phyloP scores from a whole-genome alignment of 2,113 vertebrate genomes.

The Microcebus tavaratra region DNA sequence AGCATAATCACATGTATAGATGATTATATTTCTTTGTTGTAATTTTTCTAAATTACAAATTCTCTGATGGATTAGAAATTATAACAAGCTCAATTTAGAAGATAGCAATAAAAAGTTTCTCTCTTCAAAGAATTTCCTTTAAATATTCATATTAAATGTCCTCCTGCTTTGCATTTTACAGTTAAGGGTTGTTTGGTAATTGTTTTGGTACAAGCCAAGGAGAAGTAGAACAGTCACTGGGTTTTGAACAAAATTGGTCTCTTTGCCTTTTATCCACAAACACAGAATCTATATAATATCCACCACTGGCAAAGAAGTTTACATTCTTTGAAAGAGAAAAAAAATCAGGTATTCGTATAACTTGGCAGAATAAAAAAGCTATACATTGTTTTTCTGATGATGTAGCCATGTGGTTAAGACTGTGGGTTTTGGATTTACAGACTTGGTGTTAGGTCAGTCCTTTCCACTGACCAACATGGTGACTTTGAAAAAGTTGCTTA shows the following conservation, averaged over 20 bases:
- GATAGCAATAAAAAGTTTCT: background rate
- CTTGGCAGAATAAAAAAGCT: background rate
- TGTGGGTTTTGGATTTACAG: background rate
- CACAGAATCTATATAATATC: background rate
- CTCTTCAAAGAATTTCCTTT: background rate
- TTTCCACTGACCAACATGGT: background rate
- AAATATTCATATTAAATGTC: background rate
- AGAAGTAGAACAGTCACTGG: background rate
- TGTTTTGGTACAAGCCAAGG: background rate
- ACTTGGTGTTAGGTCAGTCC: background rate
- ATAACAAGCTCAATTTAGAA: background rate
- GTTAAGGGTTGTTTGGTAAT: background rate
- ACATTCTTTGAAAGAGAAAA: background rate
- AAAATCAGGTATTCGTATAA: background rate
- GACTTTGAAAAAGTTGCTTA: background rate
- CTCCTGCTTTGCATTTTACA: background rate
- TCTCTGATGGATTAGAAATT: background rate
- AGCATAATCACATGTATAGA: background rate
- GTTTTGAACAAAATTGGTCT: background rate
- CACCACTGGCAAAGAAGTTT: background rate
- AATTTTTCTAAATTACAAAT: constrained; percentile 17
- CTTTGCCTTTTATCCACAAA: background rate
- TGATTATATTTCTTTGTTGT: background rate
- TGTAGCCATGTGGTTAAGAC: background rate
- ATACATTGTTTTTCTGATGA: background rate